These are phyloP conservation scores for Cotesia chilonis DNA, from an alignment of 1,140 invertebrate genomes.

Conservation along the genomic window DNA sequence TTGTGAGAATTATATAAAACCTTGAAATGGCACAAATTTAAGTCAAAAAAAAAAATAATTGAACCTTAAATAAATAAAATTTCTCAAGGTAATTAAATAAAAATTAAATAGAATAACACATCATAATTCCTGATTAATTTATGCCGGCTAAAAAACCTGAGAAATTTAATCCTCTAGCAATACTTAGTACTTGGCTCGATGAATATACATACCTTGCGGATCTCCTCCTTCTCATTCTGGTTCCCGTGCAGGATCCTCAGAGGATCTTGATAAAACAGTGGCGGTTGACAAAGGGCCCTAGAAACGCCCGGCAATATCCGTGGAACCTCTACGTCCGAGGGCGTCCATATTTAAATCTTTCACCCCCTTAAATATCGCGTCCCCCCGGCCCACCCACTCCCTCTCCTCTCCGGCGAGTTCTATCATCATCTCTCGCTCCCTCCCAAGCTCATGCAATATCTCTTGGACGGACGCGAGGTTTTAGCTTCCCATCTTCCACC, in stretches of 20 bases:
- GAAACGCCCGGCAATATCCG: constrained; percentile 56
- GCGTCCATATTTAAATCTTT: constrained; percentile 59
- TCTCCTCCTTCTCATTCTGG: constrained; percentile 13
- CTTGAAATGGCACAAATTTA: too few species aligned
- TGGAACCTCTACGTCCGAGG: constrained; percentile 53
- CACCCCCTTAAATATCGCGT: constrained; percentile 28
- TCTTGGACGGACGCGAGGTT: constrained; percentile 13
- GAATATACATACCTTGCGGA: constrained; percentile 11
- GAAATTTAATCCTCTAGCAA: not conserved
- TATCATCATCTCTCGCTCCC: not conserved
- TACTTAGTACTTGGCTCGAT: not conserved
- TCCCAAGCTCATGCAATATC: not conserved
- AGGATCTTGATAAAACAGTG: constrained; percentile 57
- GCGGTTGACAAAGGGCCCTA: constrained; percentile 59
- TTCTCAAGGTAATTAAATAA: not conserved
- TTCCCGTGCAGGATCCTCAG: not conserved
- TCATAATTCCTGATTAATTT: not conserved
- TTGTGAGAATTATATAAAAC: too few species aligned
- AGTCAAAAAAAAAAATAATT: too few species aligned
- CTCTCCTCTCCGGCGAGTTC: not conserved
- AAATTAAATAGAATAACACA: too few species aligned
- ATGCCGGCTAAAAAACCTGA: not conserved
- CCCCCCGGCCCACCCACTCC: constrained; percentile 36
- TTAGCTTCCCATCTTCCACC: not conserved
- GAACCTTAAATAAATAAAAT: not conserved